phyloP scores from a whole-genome alignment of 2,888 invertebrate species.

The Junonia oenone region DNA sequence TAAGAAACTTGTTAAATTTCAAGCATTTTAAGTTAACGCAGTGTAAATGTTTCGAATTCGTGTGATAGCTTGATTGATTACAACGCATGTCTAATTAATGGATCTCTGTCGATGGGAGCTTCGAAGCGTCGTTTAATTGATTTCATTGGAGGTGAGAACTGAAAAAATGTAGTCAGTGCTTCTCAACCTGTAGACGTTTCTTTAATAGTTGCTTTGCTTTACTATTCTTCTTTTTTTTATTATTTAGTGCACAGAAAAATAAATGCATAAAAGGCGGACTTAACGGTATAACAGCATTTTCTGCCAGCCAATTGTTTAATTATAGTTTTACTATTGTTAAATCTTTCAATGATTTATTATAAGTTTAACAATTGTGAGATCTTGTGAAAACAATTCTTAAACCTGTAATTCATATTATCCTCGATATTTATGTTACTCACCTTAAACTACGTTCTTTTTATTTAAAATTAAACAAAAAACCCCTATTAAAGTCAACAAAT shows the following conservation, averaged over 20 bases:
- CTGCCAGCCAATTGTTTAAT: no score
- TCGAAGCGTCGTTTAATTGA: slow-evolving; percentile 65
- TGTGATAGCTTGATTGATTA: slow-evolving; percentile 53
- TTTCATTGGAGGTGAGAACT: slow-evolving; percentile 50
- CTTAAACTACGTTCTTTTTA: not conserved
- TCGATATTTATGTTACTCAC: not conserved
- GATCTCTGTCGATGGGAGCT: slow-evolving; percentile 47
- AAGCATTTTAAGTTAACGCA: not conserved
- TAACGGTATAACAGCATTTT: no score
- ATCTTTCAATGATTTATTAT: not conserved
- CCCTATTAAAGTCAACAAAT: not conserved
- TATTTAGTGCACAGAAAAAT: no score
- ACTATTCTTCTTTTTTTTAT: not conserved
- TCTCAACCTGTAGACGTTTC: slow-evolving; percentile 54
- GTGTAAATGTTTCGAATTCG: slow-evolving; percentile 14
- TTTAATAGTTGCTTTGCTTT: not conserved
- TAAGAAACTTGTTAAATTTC: no score
- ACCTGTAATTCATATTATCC: no score
- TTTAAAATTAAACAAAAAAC: slow-evolving; percentile 15
- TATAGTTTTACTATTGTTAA: no score
- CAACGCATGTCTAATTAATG: slow-evolving; percentile 60
- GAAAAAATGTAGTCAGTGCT: slow-evolving; percentile 43
- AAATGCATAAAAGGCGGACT: no score
- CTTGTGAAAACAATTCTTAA: no score
- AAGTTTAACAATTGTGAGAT: not conserved